Evolutionary conservation across 2,113 vertebrate species (phyloP).

Genomic region (Aphyosemion australe): DNA sequence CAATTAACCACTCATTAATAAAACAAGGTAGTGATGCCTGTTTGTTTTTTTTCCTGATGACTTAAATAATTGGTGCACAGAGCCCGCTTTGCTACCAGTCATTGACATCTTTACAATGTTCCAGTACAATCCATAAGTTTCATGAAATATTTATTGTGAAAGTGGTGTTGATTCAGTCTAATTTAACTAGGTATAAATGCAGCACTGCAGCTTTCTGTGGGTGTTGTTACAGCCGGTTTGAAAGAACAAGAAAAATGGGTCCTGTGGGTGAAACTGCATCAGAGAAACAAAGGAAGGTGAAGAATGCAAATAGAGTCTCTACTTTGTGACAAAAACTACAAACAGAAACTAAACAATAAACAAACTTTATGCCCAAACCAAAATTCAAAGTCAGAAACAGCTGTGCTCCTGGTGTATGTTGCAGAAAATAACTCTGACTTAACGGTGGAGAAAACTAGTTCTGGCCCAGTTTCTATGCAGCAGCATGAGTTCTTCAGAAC

Average conservation of each 20-base stretch:
- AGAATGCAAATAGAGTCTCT: not conserved
- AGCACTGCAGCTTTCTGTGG: not conserved
- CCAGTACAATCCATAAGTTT: not conserved
- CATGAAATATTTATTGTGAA: not conserved
- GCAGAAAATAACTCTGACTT: constrained; percentile 3
- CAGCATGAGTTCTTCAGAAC: not conserved
- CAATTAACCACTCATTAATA: no score
- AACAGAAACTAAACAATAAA: constrained; percentile 4
- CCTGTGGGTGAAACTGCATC: not conserved
- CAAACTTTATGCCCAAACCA: not conserved
- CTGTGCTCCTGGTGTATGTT: not conserved
- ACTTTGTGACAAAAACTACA: constrained; percentile 1
- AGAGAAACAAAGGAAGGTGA: not conserved
- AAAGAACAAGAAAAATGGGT: not conserved
- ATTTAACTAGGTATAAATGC: not conserved
- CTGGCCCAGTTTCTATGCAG: constrained; percentile 21
- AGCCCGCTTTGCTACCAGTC: no score
- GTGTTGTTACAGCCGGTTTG: not conserved
- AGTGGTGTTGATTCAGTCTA: not conserved
- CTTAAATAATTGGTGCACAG: no score
- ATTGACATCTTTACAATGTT: not conserved
- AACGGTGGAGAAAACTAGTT: not conserved
- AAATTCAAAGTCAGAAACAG: not conserved
- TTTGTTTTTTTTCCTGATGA: no score
- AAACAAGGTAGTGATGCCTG: no score